Evolutionary conservation across 2,113 vertebrate genomes (phyloP).

Genomic region (Pipra filicauda): DNA sequence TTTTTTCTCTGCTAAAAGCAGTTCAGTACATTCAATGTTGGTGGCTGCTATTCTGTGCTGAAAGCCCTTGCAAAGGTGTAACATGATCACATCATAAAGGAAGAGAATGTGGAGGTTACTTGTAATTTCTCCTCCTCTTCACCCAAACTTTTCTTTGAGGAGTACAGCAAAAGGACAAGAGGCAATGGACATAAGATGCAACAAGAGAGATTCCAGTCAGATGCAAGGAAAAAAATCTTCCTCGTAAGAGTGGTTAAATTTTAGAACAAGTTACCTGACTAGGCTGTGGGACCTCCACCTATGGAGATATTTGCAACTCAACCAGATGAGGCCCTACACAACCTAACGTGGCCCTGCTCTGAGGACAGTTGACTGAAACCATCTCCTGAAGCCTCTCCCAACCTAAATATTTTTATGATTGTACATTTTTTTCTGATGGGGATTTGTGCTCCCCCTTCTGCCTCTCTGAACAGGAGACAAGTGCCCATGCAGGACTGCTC

Average conservation of each 20-base stretch:
- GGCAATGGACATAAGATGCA: background rate
- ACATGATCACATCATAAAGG: background rate
- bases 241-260: background rate
- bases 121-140: background rate
- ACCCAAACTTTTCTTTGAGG: background rate
- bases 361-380: background rate
- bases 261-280: background rate
- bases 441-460: background rate
- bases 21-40: background rate
- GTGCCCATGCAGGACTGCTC: background rate
- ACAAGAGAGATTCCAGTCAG: background rate
- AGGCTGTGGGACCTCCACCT: background rate
- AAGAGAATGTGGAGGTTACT: background rate
- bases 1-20: background rate
- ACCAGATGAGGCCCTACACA: background rate
- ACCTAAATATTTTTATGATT: background rate
- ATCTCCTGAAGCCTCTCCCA: background rate
- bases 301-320: background rate
- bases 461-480: background rate
- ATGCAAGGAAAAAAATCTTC: background rate
- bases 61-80: background rate
- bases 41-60: background rate
- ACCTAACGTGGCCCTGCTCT: background rate
- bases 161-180: background rate
- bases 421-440: background rate